A percentile compares a stretch with the other conserved stretches of the same genome.
Conservation (phyloP, 2,888 invertebrate species). For the Halictus quadricinctus region DNA sequence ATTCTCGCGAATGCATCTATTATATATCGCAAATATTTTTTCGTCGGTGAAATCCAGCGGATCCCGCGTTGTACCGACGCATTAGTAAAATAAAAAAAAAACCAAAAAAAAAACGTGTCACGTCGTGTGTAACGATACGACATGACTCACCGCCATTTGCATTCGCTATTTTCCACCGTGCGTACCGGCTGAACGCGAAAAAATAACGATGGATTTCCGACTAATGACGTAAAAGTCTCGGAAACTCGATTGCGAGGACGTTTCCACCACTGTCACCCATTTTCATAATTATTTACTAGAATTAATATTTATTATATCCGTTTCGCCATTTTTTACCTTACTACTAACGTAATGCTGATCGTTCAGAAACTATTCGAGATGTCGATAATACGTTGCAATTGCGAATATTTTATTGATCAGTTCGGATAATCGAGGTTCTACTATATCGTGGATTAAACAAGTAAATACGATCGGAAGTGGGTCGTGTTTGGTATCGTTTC, state of each 20-base stretch:
- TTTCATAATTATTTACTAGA: not conserved
- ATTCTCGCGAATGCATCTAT: constrained; percentile 8
- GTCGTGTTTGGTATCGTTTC: too few relatives aligned
- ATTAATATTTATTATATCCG: not conserved
- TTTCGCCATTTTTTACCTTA: not conserved
- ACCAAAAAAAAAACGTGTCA: not conserved
- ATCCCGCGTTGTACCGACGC: constrained; percentile 15
- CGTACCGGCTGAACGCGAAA: not conserved
- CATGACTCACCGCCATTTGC: constrained; percentile 20
- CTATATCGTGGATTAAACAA: not conserved
- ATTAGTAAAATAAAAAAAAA: constrained; percentile 6
- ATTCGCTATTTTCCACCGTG: not conserved
- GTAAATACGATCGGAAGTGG: not conserved
- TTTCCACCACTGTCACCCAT: not conserved
- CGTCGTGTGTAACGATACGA: constrained; percentile 12
- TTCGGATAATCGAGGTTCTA: too few relatives aligned
- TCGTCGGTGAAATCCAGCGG: constrained; percentile 2
- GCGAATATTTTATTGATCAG: not conserved
- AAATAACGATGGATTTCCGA: not conserved
- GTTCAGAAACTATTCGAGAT: not conserved
- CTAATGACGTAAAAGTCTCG: not conserved
- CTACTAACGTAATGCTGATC: not conserved
- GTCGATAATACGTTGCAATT: not conserved
- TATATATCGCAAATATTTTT: constrained; percentile 31
- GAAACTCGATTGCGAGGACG: not conserved